Base-by-base conservation (phyloP, 2,113 vertebrate genomes). In the Peucedramus taeniatus region DNA sequence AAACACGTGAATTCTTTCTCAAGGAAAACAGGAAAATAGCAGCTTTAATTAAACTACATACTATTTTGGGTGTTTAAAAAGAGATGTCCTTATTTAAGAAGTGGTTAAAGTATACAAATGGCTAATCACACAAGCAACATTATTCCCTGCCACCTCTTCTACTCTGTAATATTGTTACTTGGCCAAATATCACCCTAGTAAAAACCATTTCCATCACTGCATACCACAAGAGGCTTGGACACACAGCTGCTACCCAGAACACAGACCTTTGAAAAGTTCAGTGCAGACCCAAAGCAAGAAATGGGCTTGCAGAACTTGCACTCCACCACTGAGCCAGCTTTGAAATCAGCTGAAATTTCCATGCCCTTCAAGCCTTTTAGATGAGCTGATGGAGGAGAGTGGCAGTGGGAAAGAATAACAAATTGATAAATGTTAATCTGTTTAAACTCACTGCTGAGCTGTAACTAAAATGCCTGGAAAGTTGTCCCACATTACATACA, bases 311-410 rank as follows among this genome's bases (percentile, higher is more conserved):
- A 86, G 51, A 71, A 65, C 39, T 57, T 53, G 26, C 15, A 27
- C 12, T 11, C 15, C 33, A 61, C 33, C 35, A 65, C 10, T 13
- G 9, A 93, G 26, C 2, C 40, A 61, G 45, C 30, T 65, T 71
- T 40, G 24, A 50, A 33, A 42, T 24, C 28, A 51, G 57, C 7
- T 3, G 4, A 98, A 79, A 98, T 97, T 95, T 98, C 98, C 98
- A 98, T 97, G 97, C 97, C 98, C 94, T 98, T 99, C 15, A 98
- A 98, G 42, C 98, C 95, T 96, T 99, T 98, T 28, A 98, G 94
- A 69, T 98, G 97, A 92, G 97, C 96, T 96, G 97, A 95, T 91
- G 98, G 97, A 54, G 86, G 80, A 91, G 31, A 51, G 26, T 11
- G 7, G 31, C 5, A 72, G 54, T 78, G 79, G 91, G 91, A 83